Conservation (phyloP, 2,797 vertebrate species). For the Heliangelus exortis region DNA sequence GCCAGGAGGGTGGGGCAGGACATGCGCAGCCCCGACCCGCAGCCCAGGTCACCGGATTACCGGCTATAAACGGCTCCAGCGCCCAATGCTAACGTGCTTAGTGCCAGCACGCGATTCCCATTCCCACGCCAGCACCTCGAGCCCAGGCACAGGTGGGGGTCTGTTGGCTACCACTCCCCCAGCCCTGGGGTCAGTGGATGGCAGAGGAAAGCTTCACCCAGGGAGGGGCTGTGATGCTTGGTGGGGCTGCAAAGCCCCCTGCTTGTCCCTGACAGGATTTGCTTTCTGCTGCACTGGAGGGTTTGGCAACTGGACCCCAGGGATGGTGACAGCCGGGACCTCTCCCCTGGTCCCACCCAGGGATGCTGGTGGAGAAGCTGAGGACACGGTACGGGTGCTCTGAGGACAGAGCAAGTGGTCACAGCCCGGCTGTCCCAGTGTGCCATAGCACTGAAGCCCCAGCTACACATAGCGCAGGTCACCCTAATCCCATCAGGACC, state of each 20-base stretch:
- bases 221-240: accelerated
- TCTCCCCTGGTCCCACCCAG: neutral
- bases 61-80: neutral
- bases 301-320: accelerated
- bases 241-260: neutral
- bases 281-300: neutral
- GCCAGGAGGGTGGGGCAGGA: neutral
- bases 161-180: neutral
- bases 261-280: neutral
- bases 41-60: constrained; percentile 54
- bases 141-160: neutral
- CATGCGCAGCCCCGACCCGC: neutral
- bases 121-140: neutral
- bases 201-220: neutral
- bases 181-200: too few relatives aligned
- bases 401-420: neutral
- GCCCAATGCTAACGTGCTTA: constrained; percentile 1
- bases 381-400: neutral
- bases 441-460: neutral
- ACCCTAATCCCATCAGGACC: constrained; percentile 54
- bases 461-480: constrained; percentile 30
- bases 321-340: accelerated
- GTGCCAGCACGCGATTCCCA: neutral
- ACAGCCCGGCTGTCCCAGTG: neutral
- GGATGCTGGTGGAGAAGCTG: neutral